Conservation (phyloP, 2,113 vertebrate genomes). For the Cinclus mexicanus region DNA sequence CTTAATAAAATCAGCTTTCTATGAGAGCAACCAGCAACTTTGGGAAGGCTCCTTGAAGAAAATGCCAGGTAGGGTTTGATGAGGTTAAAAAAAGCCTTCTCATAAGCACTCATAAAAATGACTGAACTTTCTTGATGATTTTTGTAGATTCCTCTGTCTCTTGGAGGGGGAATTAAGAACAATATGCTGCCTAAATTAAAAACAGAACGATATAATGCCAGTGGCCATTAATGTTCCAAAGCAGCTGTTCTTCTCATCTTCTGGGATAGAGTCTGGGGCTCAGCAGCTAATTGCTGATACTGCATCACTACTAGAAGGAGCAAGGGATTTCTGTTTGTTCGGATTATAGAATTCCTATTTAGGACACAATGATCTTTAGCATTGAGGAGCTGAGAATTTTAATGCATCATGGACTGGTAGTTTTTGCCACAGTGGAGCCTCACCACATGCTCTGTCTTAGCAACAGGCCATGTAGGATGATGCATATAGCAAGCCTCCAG, state of each 20-base stretch:
- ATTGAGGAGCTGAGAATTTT: background rate
- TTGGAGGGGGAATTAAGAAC: background rate
- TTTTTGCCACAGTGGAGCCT: conserved; percentile 17
- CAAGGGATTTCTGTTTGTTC: conserved; percentile 16
- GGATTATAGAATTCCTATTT: background rate
- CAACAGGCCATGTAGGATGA: background rate
- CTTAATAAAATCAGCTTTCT: conserved; percentile 42
- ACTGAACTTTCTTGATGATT: background rate
- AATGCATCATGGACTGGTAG: background rate
- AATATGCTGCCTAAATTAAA: conserved; percentile 28
- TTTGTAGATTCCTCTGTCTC: background rate
- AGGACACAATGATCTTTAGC: background rate
- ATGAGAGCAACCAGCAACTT: background rate
- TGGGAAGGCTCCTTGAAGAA: background rate
- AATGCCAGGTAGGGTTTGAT: background rate
- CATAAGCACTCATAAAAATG: background rate
- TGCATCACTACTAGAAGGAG: background rate
- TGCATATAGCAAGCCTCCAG: background rate
- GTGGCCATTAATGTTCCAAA: background rate
- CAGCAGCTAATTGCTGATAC: conserved; percentile 17
- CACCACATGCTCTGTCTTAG: background rate
- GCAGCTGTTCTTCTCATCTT: conserved; percentile 22
- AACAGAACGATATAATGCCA: background rate
- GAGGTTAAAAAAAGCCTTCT: background rate
- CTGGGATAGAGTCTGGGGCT: background rate